Evolutionary conservation across 2,113 vertebrate genomes (phyloP), one percentile per base, ranked within the genome.

Genomic region (Microcebus murinus): DNA sequence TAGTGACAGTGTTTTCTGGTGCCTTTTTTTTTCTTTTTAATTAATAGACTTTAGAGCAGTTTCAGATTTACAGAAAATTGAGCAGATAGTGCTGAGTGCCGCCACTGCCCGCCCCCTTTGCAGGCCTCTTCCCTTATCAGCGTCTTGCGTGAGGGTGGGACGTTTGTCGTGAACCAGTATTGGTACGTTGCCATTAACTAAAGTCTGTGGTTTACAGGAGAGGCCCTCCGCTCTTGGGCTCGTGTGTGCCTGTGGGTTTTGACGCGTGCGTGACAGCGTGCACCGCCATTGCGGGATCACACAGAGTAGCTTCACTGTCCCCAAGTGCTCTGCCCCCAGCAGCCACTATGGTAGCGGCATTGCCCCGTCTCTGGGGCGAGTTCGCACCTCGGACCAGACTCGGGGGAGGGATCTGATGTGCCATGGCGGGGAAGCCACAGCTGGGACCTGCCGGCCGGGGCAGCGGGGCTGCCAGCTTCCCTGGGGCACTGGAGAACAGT

Each of bases 111-210:
- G 15, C 34, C 65, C 65, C 65, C 59, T 25, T 61, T 0, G 2
- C 8, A 61, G 11, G 23, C 27, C 27, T 27, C 2, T 4, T 12
- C 42, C 48, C 8, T 45, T 25, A 42, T 48, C 42, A 8, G 9
- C 31, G 52, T 34, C 48, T 52, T 52, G 74, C 29, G 8, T 34
- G 18, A 50, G 31, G 3, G 11, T 8, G 70, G 15, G 1, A 13
- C 12, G 0, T 84, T 6, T 29, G 84, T 57, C 6, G 6, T 1
- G 36, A n/a, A 4, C 21, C 55, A 15, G 2, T 65, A 3, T 0
- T 3, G 4, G 14, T 1, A 1, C 2, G 8, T 42, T 1, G 4
- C 5, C 4, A 4, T 45, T 29, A 13, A 7, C 82, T 4, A 0
- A 17, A 4, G 68, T 5, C 76, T 70, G 0, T 1, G 0, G 68